Base-by-base conservation (phyloP, 2,888 invertebrate genomes). In the Dioctria rufipes region DNA sequence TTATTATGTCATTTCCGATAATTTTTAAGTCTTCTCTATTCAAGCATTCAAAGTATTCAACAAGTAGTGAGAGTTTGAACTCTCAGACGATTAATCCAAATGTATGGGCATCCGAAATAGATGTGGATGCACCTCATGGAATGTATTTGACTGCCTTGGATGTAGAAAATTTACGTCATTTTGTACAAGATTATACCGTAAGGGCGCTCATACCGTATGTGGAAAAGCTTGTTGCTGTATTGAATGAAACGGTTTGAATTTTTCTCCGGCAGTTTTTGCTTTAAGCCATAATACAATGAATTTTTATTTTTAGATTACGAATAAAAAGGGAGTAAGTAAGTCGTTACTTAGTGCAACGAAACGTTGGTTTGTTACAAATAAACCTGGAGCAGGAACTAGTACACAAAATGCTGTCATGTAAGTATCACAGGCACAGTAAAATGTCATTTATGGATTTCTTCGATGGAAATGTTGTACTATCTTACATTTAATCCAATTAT, bases 261-360 rank as follows among this genome's bases (percentile, higher is more conserved):
- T 8, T 5, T 5, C 3, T 51, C 71, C 40, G 25, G 4, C 11
- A n/a, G 49, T 81, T 46, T 13, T 78, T 43, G 51, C 3, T 66
- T 58, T 5, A 80, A 25, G 79, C 51, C 9, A 58, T 5, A 46
- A 81, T 81, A 51, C 6, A 71, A 77, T 80, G 51, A 71, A 81
- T 81, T 75, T 71, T 25, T 79, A 81, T 81, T 85, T 89, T 79
- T 83, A 93, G 92, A 93, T 95, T 79, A 93, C 95, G 39, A 95
- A 95, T 86, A 95, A 95, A 86, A 98, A 98, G 88, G 97, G 98
- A 5, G 95, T 98, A 3, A 96, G 98, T 87, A 93, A 97, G 86
- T 97, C 98, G 0, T 90, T 99, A 83, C 92, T 99, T 83, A 97
- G 96, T 87, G 98, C 97, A 25, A 98, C 98, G 2, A 98, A 97